Evolutionary conservation across 2,113 vertebrate genomes (phyloP).

Genomic region (Laticauda laticaudata): DNA sequence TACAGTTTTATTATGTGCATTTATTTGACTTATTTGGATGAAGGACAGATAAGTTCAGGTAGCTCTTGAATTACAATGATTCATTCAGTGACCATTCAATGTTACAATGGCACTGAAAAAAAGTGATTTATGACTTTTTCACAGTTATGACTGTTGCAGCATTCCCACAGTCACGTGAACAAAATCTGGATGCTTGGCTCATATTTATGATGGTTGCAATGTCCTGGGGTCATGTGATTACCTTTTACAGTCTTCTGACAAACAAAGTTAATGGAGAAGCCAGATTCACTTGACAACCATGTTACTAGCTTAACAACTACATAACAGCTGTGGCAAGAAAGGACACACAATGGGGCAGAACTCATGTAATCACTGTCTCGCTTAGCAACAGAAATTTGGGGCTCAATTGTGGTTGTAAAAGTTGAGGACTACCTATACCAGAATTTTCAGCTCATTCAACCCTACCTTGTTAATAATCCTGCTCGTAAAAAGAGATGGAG

Average conservation of each 20-base stretch:
- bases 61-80: background rate
- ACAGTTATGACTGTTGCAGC: background rate
- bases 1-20: background rate
- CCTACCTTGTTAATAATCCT: constrained; percentile 96
- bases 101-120: background rate
- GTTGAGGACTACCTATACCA: background rate
- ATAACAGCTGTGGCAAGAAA: background rate
- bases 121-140: background rate
- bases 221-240: background rate
- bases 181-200: background rate
- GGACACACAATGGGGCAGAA: too few species aligned
- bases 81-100: background rate
- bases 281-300: background rate
- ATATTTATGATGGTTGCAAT: background rate
- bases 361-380: background rate
- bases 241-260: background rate
- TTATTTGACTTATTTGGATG: background rate
- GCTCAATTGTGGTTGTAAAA: background rate
- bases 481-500: constrained; percentile 95
- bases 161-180: too few species aligned
- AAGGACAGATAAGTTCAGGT: too few species aligned
- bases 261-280: background rate
- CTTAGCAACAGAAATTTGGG: background rate
- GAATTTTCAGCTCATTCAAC: constrained; percentile 54
- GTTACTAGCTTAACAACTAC: background rate